Percentiles rank a stretch among this genome's conserved stretches.
These are phyloP conservation scores for Morone saxatilis DNA, from an alignment of 2,113 vertebrate species.

Conservation along the genomic window DNA sequence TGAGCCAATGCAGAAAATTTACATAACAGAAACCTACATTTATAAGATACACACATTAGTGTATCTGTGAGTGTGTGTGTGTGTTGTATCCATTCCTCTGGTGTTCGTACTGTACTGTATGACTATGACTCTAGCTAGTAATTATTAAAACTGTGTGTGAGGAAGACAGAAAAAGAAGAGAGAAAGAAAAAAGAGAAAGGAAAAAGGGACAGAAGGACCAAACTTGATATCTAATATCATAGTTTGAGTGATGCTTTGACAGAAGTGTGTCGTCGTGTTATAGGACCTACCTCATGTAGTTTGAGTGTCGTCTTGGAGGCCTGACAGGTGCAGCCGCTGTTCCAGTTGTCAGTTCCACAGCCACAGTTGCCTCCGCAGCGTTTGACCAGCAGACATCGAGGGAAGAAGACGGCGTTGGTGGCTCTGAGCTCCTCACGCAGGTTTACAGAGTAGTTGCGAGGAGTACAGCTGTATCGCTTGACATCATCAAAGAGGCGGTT, in stretches of 20 bases:
- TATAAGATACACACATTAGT: no score
- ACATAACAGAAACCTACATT: no score
- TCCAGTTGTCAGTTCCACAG: conserved; percentile 90
- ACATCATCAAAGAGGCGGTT: conserved; percentile 94
- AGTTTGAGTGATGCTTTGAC: neutral
- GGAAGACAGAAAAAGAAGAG: no score
- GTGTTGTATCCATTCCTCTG: no score
- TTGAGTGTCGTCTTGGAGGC: conserved; percentile 90
- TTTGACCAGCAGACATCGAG: conserved; percentile 94
- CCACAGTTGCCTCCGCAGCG: conserved; percentile 97
- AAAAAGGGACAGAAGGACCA: neutral
- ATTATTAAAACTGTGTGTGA: no score
- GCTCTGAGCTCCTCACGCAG: conserved; percentile 92
- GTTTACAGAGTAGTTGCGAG: conserved; percentile 94
- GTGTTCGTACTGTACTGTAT: no score
- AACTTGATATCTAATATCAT: neutral
- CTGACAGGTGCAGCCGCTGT: conserved; percentile 90
- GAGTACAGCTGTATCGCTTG: conserved; percentile 97
- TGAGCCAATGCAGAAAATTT: no score
- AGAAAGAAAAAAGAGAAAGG: neutral
- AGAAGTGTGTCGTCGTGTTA: neutral
- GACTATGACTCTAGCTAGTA: no score
- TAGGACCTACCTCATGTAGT: conserved; percentile 91
- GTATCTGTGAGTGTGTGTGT: no score
- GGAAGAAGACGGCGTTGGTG: conserved; percentile 93